Conservation (phyloP, 1,140 invertebrate genomes). For the Pristionchus pacificus region DNA sequence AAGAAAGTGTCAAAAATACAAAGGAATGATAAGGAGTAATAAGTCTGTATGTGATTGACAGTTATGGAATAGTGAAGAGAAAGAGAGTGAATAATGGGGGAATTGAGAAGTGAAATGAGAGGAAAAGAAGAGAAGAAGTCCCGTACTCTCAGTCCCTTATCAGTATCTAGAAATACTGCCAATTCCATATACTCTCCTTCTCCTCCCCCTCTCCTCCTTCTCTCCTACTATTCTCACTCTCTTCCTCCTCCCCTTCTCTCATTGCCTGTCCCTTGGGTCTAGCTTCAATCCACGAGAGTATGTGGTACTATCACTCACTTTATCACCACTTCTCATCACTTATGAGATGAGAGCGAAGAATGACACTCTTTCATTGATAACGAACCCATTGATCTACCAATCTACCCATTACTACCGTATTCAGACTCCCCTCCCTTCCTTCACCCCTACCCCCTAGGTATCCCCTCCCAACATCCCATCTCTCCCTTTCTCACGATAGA, state of each 20-base stretch:
- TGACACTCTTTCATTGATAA: slow-evolving; percentile 3
- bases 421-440: neutral
- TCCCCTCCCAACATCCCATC: neutral
- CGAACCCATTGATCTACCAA: neutral
- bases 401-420: neutral
- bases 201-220: neutral
- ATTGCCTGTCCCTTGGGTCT: slow-evolving; percentile 1
- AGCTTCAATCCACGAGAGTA: neutral
- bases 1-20: neutral
- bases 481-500: neutral
- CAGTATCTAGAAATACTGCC: neutral
- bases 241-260: neutral
- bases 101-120: neutral
- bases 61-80: neutral
- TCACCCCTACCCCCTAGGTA: neutral
- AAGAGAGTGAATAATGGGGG: neutral
- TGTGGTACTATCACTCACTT: no score
- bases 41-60: neutral
- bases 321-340: no score
- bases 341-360: no score
- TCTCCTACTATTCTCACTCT: neutral
- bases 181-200: neutral
- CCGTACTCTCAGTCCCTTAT: slow-evolving; percentile 3
- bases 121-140: neutral
- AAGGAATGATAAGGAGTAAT: neutral